A percentile compares a stretch with the other conserved stretches of the same genome.
Conservation (phyloP, 2,888 invertebrate species). For the Lasius platythorax region DNA sequence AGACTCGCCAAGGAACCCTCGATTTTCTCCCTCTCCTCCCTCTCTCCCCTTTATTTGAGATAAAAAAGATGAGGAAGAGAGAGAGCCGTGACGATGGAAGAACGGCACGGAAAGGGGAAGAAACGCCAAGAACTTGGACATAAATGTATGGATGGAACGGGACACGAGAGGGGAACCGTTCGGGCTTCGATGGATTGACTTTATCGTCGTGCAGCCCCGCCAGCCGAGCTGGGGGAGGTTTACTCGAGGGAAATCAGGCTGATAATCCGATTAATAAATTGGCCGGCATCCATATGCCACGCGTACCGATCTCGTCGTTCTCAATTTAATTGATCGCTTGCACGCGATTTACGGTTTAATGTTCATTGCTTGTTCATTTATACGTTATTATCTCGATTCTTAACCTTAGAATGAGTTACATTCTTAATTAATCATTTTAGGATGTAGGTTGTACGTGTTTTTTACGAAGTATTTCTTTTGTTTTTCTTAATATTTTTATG, state of each 20-base stretch:
- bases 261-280: conserved; percentile 86
- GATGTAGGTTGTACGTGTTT: background rate
- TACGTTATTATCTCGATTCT: background rate
- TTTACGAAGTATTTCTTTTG: background rate
- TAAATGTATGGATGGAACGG: conserved; percentile 25
- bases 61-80: conserved; percentile 39
- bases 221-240: conserved; percentile 52
- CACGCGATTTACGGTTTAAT: conserved; percentile 55
- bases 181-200: conserved; percentile 81
- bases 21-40: conserved; percentile 21
- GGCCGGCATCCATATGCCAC: conserved; percentile 76
- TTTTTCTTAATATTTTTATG: background rate
- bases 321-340: conserved; percentile 83
- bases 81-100: background rate
- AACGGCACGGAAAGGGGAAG: conserved; percentile 28
- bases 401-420: background rate
- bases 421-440: conserved; percentile 2
- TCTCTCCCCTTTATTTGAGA: background rate
- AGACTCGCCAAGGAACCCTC: conserved; percentile 46
- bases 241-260: conserved; percentile 84
- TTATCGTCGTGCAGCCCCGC: conserved; percentile 73
- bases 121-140: conserved; percentile 24
- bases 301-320: conserved; percentile 70
- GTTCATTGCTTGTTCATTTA: background rate
- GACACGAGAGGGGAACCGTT: conserved; percentile 69